Percentiles rank a stretch among this genome's conserved stretches.
phyloP scores from a whole-genome alignment of 2,113 vertebrate species.

The Cyphomyrus discorhynchus region DNA sequence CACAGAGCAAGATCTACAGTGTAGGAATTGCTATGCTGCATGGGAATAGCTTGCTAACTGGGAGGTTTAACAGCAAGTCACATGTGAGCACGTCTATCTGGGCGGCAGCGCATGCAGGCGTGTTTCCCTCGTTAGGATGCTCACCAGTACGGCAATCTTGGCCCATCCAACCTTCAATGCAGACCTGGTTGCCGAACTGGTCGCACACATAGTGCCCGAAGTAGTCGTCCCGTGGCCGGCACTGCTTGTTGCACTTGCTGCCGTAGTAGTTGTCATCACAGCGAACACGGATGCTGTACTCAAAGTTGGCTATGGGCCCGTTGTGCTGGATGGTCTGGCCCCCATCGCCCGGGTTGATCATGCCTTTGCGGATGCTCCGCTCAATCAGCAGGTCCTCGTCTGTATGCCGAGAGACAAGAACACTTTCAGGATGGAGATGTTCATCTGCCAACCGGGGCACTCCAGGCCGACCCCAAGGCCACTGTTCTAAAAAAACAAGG shows the following conservation, averaged over 20 bases:
- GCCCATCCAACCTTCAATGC: conserved; percentile 91
- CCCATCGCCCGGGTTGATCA: conserved; percentile 84
- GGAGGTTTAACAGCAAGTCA: background rate
- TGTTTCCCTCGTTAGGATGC: background rate
- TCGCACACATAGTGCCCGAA: conserved; percentile 87
- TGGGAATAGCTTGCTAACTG: background rate
- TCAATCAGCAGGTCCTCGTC: conserved; percentile 78
- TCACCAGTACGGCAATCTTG: conserved; percentile 78
- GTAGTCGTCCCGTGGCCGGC: conserved; percentile 82
- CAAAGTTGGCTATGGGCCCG: conserved; percentile 65
- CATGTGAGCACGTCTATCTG: background rate
- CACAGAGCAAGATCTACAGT: background rate
- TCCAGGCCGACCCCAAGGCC: conserved; percentile 21
- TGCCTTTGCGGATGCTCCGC: conserved; percentile 73
- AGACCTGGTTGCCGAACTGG: conserved; percentile 79
- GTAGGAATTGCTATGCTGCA: background rate
- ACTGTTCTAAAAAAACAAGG: conserved; percentile 18
- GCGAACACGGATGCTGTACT: conserved; percentile 78
- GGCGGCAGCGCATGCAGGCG: background rate
- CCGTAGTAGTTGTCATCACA: conserved; percentile 88
- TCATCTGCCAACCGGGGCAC: conserved; percentile 17
- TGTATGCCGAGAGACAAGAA: conserved; percentile 32
- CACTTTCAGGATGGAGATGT: background rate
- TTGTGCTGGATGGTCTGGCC: conserved; percentile 69
- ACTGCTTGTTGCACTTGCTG: conserved; percentile 84